Evolutionary conservation across 2,888 invertebrate genomes (phyloP).

Genomic region (Camponotus fellah): DNA sequence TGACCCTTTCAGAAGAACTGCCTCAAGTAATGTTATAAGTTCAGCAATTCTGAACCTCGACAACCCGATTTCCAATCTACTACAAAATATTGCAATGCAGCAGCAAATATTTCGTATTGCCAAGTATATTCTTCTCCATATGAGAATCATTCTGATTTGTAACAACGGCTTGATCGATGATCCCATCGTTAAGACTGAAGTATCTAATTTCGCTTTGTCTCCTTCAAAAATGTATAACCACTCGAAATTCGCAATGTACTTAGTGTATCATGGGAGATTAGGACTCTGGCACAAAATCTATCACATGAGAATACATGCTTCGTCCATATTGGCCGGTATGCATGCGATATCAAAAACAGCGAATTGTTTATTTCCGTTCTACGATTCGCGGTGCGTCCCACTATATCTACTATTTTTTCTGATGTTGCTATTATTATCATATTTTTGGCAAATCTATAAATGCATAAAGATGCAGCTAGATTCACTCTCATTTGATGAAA

Average conservation of each 20-base stretch:
- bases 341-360: slow-evolving; percentile 59
- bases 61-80: slow-evolving; percentile 66
- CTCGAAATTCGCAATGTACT: slow-evolving; percentile 66
- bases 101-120: slow-evolving; percentile 71
- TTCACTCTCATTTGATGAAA: slow-evolving; percentile 54
- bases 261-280: slow-evolving; percentile 58
- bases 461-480: slow-evolving; percentile 62
- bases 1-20: slow-evolving; percentile 69
- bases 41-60: slow-evolving; percentile 63
- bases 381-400: slow-evolving; percentile 49
- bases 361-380: slow-evolving; percentile 57
- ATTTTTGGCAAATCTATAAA: slow-evolving; percentile 59
- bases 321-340: slow-evolving; percentile 66
- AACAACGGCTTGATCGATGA: slow-evolving; percentile 69
- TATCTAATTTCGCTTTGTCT: slow-evolving; percentile 66
- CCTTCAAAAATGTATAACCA: slow-evolving; percentile 54
- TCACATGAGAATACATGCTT: slow-evolving; percentile 59
- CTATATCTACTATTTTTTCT: slow-evolving; percentile 50
- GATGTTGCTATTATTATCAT: slow-evolving; percentile 64
- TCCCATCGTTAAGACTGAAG: slow-evolving; percentile 71
- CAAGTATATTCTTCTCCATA: slow-evolving; percentile 70
- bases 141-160: slow-evolving; percentile 74
- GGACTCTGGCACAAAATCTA: slow-evolving; percentile 48
- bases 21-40: slow-evolving; percentile 69
- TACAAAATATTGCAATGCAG: slow-evolving; percentile 65